Conservation (phyloP, 2,113 vertebrate genomes). For the Petaurus breviceps region DNA sequence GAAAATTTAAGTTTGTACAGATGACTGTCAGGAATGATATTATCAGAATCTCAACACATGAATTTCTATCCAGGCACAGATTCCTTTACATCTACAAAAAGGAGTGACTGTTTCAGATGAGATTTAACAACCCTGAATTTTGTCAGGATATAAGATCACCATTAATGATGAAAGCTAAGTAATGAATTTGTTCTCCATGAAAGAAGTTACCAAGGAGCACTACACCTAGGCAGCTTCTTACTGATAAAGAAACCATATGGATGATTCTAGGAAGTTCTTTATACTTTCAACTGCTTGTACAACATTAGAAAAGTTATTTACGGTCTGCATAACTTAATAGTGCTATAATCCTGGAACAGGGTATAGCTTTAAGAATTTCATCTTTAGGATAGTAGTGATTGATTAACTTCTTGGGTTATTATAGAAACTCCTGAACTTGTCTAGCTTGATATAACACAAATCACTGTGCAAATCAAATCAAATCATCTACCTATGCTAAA, state of each 20-base stretch:
- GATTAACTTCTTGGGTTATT: background rate
- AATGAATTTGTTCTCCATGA: background rate
- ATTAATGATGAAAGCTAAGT: background rate
- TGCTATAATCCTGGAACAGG: background rate
- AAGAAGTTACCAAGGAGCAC: background rate
- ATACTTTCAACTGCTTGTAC: background rate
- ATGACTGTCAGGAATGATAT: slow-evolving; percentile 1
- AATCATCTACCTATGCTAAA: background rate
- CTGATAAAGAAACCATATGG: background rate
- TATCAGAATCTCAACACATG: background rate
- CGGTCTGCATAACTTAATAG: background rate
- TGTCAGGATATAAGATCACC: background rate
- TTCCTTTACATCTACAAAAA: slow-evolving; percentile 27
- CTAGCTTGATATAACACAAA: background rate
- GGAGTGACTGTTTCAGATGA: slow-evolving; percentile 32
- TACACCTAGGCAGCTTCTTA: background rate
- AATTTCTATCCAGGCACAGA: slow-evolving; percentile 8
- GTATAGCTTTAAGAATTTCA: background rate
- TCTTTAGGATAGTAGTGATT: background rate
- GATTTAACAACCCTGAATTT: slow-evolving; percentile 23
- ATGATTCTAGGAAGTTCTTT: background rate
- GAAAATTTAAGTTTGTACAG: slow-evolving; percentile 42
- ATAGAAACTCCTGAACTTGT: background rate
- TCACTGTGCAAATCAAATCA: background rate
- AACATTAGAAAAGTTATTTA: background rate